Evolutionary conservation across 2,888 invertebrate genomes (phyloP).

Genomic region (Bembecia ichneumoniformis): DNA sequence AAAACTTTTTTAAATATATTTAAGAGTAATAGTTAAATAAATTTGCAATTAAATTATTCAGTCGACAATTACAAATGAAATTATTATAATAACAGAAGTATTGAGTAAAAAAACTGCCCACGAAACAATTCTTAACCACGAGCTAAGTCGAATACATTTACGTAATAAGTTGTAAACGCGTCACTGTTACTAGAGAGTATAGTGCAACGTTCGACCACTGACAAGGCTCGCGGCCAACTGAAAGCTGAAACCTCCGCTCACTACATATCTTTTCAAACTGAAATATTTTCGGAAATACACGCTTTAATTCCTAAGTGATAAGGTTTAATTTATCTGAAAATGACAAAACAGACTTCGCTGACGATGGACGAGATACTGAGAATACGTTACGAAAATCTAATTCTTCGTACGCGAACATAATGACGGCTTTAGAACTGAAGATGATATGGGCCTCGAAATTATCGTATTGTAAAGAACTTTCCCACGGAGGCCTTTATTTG

Average conservation of each 20-base stretch:
- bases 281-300: constrained; percentile 19
- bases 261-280: constrained; percentile 29
- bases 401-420: constrained; percentile 61
- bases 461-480: constrained; percentile 37
- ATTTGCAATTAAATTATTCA: too few species aligned
- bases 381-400: constrained; percentile 58
- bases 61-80: too few species aligned
- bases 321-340: constrained; percentile 22
- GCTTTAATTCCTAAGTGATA: constrained; percentile 22
- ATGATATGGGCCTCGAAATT: constrained; percentile 47
- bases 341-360: constrained; percentile 12
- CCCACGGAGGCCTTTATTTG: constrained; percentile 36
- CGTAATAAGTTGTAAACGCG: constrained; percentile 57
- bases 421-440: constrained; percentile 62
- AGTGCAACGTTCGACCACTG: constrained; percentile 31
- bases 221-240: constrained; percentile 60
- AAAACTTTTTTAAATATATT: too few species aligned
- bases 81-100: too few species aligned
- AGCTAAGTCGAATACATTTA: constrained; percentile 12
- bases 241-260: constrained; percentile 38
- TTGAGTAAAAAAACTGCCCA: too few species aligned
- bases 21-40: too few species aligned
- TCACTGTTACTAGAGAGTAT: constrained; percentile 16
- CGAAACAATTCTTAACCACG: too few species aligned
- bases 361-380: constrained; percentile 36